These are phyloP conservation scores for Nemapogon koenigi DNA, from an alignment of 2,888 invertebrate species.

Conservation along the genomic window DNA sequence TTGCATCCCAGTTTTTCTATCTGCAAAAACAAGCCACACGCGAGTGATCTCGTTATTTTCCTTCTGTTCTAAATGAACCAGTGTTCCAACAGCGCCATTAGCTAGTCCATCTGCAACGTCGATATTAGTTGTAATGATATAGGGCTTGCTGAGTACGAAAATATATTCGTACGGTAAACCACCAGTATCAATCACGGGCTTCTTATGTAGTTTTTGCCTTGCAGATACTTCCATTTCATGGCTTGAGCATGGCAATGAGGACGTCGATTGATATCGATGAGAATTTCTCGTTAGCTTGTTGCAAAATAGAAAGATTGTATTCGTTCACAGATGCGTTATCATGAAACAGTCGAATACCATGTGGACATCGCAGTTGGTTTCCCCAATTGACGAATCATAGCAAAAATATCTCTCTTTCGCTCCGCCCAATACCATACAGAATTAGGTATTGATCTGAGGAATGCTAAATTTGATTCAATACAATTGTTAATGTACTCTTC, in stretches of 20 bases:
- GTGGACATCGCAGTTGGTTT: constrained; percentile 20
- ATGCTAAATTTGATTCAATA: constrained; percentile 22
- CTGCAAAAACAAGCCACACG: constrained; percentile 5
- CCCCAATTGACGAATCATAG: constrained; percentile 29
- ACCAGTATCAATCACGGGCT: constrained; percentile 5
- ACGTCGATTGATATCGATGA: neutral
- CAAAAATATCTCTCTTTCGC: constrained; percentile 25
- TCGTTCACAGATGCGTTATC: neutral
- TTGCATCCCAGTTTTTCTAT: constrained; percentile 11
- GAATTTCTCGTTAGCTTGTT: neutral
- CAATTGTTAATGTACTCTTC: constrained; percentile 19
- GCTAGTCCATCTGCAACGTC: constrained; percentile 17
- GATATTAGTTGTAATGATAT: constrained; percentile 16
- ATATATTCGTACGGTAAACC: constrained; percentile 3
- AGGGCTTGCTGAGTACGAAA: constrained; percentile 2
- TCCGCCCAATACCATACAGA: constrained; percentile 23
- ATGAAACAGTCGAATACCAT: neutral
- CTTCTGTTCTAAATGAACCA: constrained; percentile 6
- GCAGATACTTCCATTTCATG: neutral
- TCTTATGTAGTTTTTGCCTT: constrained; percentile 1
- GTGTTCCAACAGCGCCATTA: constrained; percentile 14
- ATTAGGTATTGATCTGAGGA: constrained; percentile 23
- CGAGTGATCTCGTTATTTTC: constrained; percentile 4
- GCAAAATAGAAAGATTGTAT: neutral
- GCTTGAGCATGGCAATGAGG: neutral